Evolutionary conservation across 1,140 invertebrate species (phyloP), one percentile per base, ranked within the genome.

Genomic region (Drosophila quadrilineata): DNA sequence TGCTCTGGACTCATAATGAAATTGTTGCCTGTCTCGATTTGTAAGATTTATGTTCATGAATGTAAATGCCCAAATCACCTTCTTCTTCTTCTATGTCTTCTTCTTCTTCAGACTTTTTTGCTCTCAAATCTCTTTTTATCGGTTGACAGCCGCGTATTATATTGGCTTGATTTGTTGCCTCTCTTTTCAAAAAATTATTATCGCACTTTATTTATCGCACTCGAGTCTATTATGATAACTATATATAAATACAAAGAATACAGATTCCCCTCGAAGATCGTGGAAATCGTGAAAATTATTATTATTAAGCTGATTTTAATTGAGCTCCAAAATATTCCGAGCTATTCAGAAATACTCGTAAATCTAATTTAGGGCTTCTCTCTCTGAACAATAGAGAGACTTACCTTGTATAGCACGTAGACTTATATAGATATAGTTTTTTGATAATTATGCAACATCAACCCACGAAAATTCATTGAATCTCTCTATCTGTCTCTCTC

Each of bases 231-330:
- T 46, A 48, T 60, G n/a, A n/a, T n/a, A n/a, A n/a, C n/a, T n/a
- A n/a, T n/a, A n/a, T n/a, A n/a, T n/a, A n/a, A n/a, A n/a, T n/a
- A n/a, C n/a, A n/a, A n/a, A n/a, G n/a, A n/a, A 17, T 9, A 36
- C 36, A 17, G 19, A 14, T 12, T 21, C 45, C 38, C 21, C 40
- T 10, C 16, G 8, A 48, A 33, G 29, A 48, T 43, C 41, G 33
- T 6, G 49, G 26, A 35, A 36, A 21, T 67, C 38, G 54, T 41
- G 43, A 31, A 71, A 71, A 76, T 76, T 79, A 79, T 88, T 87
- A 76, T 76, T 79, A 79, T 88, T 87, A 87, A 87, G 84, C 84
- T 85, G 85, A 73, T 87, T 87, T 87, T 87, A 87, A 87, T 87
- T 87, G 84, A 70, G 76, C 52, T 63, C 52, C 76, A 38, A 48